phyloP scores from a whole-genome alignment of 2,113 vertebrate genomes.

The Athene cunicularia region DNA sequence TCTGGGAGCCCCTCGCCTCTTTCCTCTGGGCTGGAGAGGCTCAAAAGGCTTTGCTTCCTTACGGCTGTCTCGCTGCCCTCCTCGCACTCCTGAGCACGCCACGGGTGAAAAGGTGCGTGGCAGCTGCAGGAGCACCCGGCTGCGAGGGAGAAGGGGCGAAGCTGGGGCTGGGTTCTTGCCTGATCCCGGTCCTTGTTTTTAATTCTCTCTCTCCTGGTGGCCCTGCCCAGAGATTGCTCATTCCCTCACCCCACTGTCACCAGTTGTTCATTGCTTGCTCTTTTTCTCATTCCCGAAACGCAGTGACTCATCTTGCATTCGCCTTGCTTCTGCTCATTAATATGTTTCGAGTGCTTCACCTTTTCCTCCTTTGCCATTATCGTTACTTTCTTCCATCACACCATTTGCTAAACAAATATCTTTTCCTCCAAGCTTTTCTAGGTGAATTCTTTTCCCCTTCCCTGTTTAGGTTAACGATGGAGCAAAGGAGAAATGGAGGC shows the following conservation, averaged over 20 bases:
- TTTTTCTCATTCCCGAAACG: neutral
- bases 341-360: neutral
- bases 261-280: neutral
- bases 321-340: neutral
- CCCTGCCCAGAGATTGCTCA: constrained; percentile 25
- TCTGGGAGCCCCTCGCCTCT: neutral
- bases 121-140: rapidly evolving
- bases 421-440: neutral
- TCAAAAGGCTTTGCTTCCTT: neutral
- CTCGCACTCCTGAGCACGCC: rapidly evolving
- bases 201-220: neutral
- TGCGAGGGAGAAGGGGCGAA: neutral
- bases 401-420: neutral
- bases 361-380: neutral
- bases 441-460: neutral
- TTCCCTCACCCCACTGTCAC: constrained; percentile 21
- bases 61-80: neutral
- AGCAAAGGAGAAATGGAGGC: neutral
- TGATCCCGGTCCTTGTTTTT: neutral
- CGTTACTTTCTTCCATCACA: neutral
- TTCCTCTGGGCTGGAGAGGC: neutral
- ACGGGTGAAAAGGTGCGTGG: rapidly evolving
- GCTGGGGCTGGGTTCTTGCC: neutral
- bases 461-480: neutral
- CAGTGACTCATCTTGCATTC: constrained; percentile 6